Percentiles rank a stretch among this genome's conserved stretches.
These are phyloP conservation scores for Pemphredon lugubris DNA, from an alignment of 2,888 invertebrate genomes.

Conservation along the genomic window DNA sequence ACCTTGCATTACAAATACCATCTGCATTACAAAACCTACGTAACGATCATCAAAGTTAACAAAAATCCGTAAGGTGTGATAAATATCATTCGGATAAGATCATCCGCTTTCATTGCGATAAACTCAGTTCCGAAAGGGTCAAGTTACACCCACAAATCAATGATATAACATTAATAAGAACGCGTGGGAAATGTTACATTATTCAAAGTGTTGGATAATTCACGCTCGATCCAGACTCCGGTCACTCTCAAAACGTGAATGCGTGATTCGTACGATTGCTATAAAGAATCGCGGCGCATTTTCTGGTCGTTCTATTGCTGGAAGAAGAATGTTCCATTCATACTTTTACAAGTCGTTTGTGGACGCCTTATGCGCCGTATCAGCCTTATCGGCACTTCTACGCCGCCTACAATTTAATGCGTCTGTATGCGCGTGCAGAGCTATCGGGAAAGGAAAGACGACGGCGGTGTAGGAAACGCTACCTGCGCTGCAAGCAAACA, in stretches of 20 bases:
- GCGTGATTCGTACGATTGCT: conserved; percentile 14
- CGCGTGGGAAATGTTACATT: neutral
- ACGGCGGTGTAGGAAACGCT: conserved; percentile 55
- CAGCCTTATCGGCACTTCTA: conserved; percentile 65
- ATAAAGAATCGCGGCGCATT: conserved; percentile 29
- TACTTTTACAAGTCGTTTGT: conserved; percentile 63
- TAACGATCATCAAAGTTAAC: too few relatives aligned
- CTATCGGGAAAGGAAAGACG: conserved; percentile 49
- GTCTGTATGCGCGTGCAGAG: conserved; percentile 35
- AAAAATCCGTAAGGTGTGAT: too few relatives aligned
- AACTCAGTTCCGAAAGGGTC: too few relatives aligned
- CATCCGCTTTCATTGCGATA: too few relatives aligned
- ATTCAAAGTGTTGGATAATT: conserved; percentile 15
- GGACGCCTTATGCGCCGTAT: conserved; percentile 59
- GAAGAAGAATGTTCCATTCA: conserved; percentile 67
- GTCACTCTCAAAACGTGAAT: conserved; percentile 9
- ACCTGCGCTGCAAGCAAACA: conserved; percentile 59
- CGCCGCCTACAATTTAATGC: conserved; percentile 62
- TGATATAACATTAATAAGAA: too few relatives aligned
- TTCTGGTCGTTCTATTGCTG: conserved; percentile 51
- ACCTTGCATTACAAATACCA: too few relatives aligned
- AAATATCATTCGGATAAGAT: too few relatives aligned
- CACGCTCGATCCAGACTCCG: neutral
- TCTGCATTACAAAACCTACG: too few relatives aligned
- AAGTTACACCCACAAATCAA: too few relatives aligned